Evolutionary conservation across 2,113 vertebrate genomes (phyloP).

Genomic region (Megaceryle maxima): DNA sequence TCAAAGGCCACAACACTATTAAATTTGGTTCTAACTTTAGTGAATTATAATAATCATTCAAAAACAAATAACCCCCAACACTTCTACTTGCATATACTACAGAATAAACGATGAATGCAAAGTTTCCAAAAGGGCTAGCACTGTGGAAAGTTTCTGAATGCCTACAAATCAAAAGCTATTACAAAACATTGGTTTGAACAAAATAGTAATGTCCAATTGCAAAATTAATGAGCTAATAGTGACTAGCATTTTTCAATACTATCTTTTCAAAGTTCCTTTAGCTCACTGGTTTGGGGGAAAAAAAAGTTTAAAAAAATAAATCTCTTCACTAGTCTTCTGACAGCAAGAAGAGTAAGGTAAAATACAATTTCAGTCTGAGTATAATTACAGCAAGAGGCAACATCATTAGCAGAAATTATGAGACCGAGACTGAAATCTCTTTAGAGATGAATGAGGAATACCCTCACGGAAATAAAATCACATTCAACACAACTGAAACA

Average conservation of each 20-base stretch:
- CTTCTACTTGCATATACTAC: background rate
- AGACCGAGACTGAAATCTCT: background rate
- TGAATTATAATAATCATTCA: background rate
- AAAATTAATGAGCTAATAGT: background rate
- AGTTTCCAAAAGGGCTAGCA: background rate
- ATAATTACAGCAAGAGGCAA: background rate
- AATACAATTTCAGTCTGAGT: background rate
- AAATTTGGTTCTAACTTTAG: background rate
- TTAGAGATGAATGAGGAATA: background rate
- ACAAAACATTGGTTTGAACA: background rate
- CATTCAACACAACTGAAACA: background rate
- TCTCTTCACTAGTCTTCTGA: background rate
- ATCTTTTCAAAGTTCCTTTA: background rate
- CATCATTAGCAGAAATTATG: conserved; percentile 22
- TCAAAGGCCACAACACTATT: background rate
- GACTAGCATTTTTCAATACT: background rate
- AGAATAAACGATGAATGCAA: background rate
- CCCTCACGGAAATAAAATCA: background rate
- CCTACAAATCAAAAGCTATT: background rate
- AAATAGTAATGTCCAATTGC: background rate
- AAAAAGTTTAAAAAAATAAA: background rate
- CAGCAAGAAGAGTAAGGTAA: background rate
- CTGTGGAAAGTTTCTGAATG: background rate
- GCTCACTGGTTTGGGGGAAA: background rate
- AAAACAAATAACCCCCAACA: background rate